A percentile compares a stretch with the other conserved stretches of the same genome.
These are phyloP conservation scores for Phaenicophaeus curvirostris DNA, from an alignment of 2,797 vertebrate genomes.

Conservation along the genomic window DNA sequence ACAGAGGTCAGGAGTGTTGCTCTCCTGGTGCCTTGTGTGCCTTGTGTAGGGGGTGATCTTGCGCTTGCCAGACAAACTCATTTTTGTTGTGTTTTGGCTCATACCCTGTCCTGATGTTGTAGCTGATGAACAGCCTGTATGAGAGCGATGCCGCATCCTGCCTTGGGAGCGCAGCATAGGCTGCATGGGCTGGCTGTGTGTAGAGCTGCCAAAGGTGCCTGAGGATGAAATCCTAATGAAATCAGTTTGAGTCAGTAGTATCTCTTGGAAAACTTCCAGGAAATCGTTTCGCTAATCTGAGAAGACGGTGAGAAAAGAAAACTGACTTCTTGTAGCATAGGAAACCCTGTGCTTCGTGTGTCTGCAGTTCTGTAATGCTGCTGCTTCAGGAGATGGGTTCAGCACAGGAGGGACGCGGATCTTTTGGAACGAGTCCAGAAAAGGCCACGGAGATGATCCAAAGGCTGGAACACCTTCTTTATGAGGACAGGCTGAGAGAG, in stretches of 20 bases:
- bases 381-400: background rate
- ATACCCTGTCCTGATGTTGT: background rate
- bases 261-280: conserved; percentile 30
- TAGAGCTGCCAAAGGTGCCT: background rate
- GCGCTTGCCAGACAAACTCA: background rate
- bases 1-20: background rate
- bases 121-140: background rate
- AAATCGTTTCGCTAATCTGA: background rate
- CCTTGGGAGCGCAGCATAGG: background rate
- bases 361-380: background rate
- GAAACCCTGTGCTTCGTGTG: background rate
- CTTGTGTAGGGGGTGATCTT: background rate
- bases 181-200: background rate
- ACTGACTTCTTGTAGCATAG: background rate
- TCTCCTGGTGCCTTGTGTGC: background rate
- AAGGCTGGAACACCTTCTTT: too few species aligned
- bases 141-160: background rate
- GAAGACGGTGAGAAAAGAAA: background rate
- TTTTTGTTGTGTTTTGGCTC: background rate
- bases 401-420: too few species aligned
- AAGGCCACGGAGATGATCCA: too few species aligned
- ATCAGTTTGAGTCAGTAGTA: background rate
- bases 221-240: background rate
- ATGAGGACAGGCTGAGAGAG: too few species aligned
- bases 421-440: too few species aligned